These are phyloP conservation scores for Odobenus rosmarus DNA, from an alignment of 2,113 vertebrate species.

Conservation along the genomic window DNA sequence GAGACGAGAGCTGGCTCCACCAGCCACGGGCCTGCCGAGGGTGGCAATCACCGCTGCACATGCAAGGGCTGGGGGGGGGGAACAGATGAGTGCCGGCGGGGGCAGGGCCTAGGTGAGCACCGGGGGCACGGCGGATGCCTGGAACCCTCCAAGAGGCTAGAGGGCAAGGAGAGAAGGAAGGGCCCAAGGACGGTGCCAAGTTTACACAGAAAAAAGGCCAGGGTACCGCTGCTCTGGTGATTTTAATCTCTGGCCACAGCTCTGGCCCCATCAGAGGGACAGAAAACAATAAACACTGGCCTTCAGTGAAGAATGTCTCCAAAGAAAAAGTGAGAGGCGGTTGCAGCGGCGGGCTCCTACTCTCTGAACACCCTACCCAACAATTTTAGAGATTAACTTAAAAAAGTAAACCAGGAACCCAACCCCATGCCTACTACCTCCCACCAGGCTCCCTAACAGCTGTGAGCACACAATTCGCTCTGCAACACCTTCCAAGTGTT, in stretches of 20 bases:
- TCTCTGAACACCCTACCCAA: neutral
- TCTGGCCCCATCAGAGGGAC: neutral
- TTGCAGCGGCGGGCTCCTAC: neutral
- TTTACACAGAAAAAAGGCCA: neutral
- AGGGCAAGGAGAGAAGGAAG: neutral
- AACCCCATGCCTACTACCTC: neutral
- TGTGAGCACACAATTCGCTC: neutral
- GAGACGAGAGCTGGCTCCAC: neutral
- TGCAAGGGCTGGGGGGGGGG: no score
- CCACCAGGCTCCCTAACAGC: neutral
- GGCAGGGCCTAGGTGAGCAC: neutral
- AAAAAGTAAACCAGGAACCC: neutral
- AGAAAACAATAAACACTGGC: neutral
- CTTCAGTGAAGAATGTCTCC: neutral
- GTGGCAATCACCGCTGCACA: neutral
- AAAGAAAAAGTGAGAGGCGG: neutral
- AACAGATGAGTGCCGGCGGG: no score
- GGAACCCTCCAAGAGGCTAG: neutral
- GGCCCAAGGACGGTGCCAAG: neutral
- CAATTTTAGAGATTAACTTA: neutral
- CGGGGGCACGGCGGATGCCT: neutral
- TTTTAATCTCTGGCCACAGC: neutral
- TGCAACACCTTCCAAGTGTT: neutral
- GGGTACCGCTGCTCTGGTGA: neutral
- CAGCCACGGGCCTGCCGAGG: rapidly evolving